A percentile compares a stretch with the other conserved stretches of the same genome.
Evolutionary conservation across 2,113 vertebrate genomes (phyloP).

Genomic region (Ailuropoda melanoleuca): DNA sequence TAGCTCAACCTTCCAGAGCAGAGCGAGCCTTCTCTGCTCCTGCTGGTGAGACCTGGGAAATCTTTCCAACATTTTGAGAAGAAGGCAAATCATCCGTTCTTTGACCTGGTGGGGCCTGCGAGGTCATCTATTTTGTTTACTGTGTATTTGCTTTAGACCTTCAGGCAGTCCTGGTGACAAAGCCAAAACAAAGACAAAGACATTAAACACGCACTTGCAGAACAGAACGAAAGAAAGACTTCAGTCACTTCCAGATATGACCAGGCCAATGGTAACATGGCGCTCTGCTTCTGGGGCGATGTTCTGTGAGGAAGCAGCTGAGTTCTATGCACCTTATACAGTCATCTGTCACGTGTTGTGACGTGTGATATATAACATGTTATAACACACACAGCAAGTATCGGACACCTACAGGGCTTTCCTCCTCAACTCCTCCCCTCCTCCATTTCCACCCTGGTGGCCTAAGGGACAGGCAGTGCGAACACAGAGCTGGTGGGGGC

Average conservation of each 20-base stretch:
- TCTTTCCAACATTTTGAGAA: not conserved
- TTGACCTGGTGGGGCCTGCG: not conserved
- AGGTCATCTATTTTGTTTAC: not conserved
- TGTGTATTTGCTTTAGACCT: not conserved
- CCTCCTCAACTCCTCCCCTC: not conserved
- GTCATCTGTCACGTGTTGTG: not conserved
- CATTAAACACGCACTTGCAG: not conserved
- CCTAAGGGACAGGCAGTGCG: not conserved
- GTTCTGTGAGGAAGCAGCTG: not conserved
- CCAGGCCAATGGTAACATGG: not conserved
- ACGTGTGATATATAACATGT: not conserved
- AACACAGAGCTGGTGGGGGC: not conserved
- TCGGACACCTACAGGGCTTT: not conserved
- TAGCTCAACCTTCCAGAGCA: not conserved
- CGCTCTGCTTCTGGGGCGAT: not conserved
- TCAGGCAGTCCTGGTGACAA: not conserved
- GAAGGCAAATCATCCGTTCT: not conserved
- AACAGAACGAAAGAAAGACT: not conserved
- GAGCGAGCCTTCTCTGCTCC: constrained; percentile 41
- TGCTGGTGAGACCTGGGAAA: constrained; percentile 50
- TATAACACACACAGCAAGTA: not conserved
- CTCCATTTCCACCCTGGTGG: not conserved
- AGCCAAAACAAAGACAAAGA: constrained; percentile 31
- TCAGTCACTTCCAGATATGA: not conserved
- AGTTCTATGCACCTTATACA: not conserved